Evolutionary conservation across 2,888 invertebrate genomes (phyloP), one percentile per base, ranked within the genome.

Genomic region (Calliphora vomitoria): DNA sequence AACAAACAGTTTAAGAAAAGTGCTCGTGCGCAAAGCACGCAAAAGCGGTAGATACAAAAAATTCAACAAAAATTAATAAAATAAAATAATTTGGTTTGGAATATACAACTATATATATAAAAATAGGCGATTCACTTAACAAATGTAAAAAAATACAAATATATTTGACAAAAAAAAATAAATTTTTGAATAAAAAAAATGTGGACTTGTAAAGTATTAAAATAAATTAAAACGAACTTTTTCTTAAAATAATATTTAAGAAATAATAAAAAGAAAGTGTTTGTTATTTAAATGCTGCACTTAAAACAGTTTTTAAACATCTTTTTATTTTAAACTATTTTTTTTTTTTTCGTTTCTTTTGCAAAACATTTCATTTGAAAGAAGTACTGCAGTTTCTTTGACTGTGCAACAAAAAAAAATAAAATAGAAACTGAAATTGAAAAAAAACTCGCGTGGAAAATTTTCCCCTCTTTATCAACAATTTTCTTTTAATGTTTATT

Each of bases 11-110:
- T 91, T 91, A 90, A 91, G 91, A 90, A 91, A 91, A 92, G 92
- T 91, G 91, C 91, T 91, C 91, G 91, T 90, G 90, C 90, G 91
- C 91, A 90, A 89, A 91, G 91, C 91, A 91, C 91, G 89, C 89
- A 89, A 89, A 89, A 89, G 89, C 90, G 89, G 89, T 89, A 84
- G 72, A 88, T 8, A n/a, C 5, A 76, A 71, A 72, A 83, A 74
- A 11, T 69, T 55, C 35, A 76, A 75, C 41, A 75, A 38, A 83
- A 69, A 82, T 85, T 76, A 20, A 64, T 60, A 82, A 64, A 82
- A 68, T 72, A 68, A 55, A 74, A 76, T 35, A 85, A 68, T 66
- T 66, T 60, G 44, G 35, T 35, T 58, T 68, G 44, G 31, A 66
- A 53, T 62, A 55, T 38, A 66, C 3, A 82, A 80, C 41, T 66